These are phyloP conservation scores for Rhegmatorhina hoffmannsi DNA, from an alignment of 2,113 vertebrate genomes.

Conservation along the genomic window DNA sequence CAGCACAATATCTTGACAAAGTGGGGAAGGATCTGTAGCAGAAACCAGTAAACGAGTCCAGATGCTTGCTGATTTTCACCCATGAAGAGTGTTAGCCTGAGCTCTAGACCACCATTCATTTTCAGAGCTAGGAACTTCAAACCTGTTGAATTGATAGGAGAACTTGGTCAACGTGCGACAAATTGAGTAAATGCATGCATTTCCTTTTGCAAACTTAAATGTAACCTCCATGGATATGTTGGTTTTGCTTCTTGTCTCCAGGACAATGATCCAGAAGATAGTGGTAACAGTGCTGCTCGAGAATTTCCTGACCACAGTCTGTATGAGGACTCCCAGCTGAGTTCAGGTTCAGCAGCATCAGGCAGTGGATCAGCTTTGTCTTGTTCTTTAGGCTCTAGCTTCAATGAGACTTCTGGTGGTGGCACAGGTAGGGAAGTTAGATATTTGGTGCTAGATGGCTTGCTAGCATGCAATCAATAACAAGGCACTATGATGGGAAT, in stretches of 20 bases:
- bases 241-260: slow-evolving; percentile 46
- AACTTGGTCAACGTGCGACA: neutral
- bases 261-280: slow-evolving; percentile 64
- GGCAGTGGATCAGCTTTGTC: slow-evolving; percentile 77
- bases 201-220: neutral
- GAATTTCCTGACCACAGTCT: slow-evolving; percentile 69
- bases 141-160: neutral
- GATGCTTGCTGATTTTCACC: neutral
- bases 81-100: neutral
- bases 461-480: neutral
- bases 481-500: neutral
- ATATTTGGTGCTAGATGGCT: neutral
- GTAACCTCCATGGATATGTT: slow-evolving; percentile 29
- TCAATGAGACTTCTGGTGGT: slow-evolving; percentile 74
- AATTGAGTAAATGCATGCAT: neutral
- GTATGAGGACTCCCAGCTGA: slow-evolving; percentile 71
- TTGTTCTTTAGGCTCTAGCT: slow-evolving; percentile 66
- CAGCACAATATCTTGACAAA: neutral
- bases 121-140: slow-evolving; percentile 8
- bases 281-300: slow-evolving; percentile 71
- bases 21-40: neutral
- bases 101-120: neutral
- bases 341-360: slow-evolving; percentile 78
- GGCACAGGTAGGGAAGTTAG: slow-evolving; percentile 69
- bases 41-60: slow-evolving; percentile 3